Base-by-base conservation (phyloP, 2,113 vertebrate species). In the Xerus inauris region DNA sequence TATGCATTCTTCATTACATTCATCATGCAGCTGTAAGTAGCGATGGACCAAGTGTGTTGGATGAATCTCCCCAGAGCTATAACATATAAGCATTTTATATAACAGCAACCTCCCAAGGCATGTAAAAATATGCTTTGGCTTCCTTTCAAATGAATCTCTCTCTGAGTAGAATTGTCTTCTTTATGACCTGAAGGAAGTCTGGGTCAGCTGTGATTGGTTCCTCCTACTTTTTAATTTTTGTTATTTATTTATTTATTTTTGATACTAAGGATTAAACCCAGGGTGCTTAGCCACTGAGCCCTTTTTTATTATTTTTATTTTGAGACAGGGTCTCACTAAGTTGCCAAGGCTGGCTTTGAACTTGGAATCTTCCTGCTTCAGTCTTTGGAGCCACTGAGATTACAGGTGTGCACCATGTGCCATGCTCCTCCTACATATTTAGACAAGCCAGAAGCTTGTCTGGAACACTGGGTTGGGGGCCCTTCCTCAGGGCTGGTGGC, bases 51-150 rank as follows among this genome's bases (percentile, higher is more conserved):
- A 32, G 77, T 28, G 38, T 38, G 62, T 69, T 54, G 54, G 32
- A 1, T 26, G 45, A 16, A 17, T 69, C 40, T 64, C 45, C 9
- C 8, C 30, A 59, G 79, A 40, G 67, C 22, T 11, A 54, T 19
- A 72, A 59, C 42, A 45, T 12, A 8, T 62, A 7, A 35, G 22
- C 42, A 45, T 95, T 64, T 94, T 51, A 51, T 82, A 80, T 64
- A 80, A 82, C 91, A 92, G 71, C 65, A 64, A 59, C 32, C 65
- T 87, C 76, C 32, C 24, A 62, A 83, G 89, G n/a, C 85, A 10
- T 76, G 62, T 65, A 35, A 73, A 96, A 75, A 24, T n/a, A 20
- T 8, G 8, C 49, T 40, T 90, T 92, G 85, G 38, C 81, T 72
- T 94, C 76, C 20, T 87, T 83, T 80, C 84, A 89, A 35, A 24